phyloP scores from a whole-genome alignment of 2,888 invertebrate species.

The Bombylius major region DNA sequence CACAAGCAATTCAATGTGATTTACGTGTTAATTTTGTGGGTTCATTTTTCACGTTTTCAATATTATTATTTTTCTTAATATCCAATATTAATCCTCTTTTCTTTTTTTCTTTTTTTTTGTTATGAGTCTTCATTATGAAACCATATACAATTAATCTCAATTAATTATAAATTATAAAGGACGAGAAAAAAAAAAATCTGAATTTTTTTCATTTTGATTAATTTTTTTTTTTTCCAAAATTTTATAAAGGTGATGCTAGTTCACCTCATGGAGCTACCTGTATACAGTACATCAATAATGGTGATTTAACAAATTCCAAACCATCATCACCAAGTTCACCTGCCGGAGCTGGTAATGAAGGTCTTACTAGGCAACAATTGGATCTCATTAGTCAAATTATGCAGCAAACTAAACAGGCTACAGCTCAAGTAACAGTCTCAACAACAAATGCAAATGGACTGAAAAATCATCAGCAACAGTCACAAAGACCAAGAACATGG shows the following conservation, averaged over 20 bases:
- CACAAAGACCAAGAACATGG: conserved; percentile 43
- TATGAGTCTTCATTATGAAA: too few species aligned
- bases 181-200: not conserved
- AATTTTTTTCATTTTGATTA: not conserved
- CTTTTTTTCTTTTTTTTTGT: too few species aligned
- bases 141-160: too few species aligned
- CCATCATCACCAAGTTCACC: conserved; percentile 37
- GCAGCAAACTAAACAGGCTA: conserved; percentile 59
- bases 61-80: too few species aligned
- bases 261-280: conserved; percentile 49
- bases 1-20: too few species aligned
- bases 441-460: conserved; percentile 30
- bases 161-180: too few species aligned
- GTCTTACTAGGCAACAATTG: conserved; percentile 57
- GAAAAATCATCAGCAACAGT: conserved; percentile 23
- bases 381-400: conserved; percentile 65
- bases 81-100: too few species aligned
- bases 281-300: conserved; percentile 42
- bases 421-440: conserved; percentile 35
- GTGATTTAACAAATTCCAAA: conserved; percentile 40
- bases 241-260: conserved; percentile 41
- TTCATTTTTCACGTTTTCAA: too few species aligned
- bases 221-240: conserved; percentile 10
- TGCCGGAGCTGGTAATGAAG: conserved; percentile 42
- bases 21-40: too few species aligned